Evolutionary conservation across 2,113 vertebrate genomes (phyloP).

Genomic region (Labeo rohita): DNA sequence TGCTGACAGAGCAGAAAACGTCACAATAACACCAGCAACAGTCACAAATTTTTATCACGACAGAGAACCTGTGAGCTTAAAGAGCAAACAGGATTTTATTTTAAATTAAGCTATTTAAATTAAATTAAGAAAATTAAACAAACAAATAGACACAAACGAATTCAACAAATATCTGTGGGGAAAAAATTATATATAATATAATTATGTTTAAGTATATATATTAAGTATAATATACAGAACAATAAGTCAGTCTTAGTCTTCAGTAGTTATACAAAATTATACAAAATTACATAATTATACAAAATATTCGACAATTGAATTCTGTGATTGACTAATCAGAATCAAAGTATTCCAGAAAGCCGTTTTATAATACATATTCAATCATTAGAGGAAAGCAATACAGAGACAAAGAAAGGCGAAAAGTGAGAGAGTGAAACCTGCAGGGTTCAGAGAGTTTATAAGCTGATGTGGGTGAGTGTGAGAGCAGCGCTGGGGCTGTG

Average conservation of each 20-base stretch:
- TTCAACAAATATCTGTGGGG: too few species aligned
- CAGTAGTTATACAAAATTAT: not conserved
- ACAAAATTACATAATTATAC: not conserved
- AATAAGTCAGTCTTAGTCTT: too few species aligned
- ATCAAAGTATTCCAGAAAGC: not conserved
- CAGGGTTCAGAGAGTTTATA: conserved; percentile 50
- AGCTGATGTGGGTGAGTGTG: conserved; percentile 45
- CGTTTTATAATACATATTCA: not conserved
- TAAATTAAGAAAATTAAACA: too few species aligned
- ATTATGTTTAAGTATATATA: too few species aligned
- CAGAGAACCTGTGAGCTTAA: not conserved
- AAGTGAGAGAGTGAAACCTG: conserved; percentile 18
- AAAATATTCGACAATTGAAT: not conserved
- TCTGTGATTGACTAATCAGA: not conserved
- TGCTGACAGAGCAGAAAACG: conserved; percentile 34
- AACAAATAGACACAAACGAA: too few species aligned
- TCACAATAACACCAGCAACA: conserved; percentile 36
- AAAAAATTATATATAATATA: too few species aligned
- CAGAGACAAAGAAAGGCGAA: conserved; percentile 35
- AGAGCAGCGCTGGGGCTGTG: conserved; percentile 39
- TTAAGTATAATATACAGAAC: too few species aligned
- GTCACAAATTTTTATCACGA: not conserved
- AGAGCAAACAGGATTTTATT: not conserved
- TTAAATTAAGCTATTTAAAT: not conserved
- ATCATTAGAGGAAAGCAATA: not conserved